Base-by-base conservation (phyloP, 2,797 vertebrate species). In the Tinamus major region DNA sequence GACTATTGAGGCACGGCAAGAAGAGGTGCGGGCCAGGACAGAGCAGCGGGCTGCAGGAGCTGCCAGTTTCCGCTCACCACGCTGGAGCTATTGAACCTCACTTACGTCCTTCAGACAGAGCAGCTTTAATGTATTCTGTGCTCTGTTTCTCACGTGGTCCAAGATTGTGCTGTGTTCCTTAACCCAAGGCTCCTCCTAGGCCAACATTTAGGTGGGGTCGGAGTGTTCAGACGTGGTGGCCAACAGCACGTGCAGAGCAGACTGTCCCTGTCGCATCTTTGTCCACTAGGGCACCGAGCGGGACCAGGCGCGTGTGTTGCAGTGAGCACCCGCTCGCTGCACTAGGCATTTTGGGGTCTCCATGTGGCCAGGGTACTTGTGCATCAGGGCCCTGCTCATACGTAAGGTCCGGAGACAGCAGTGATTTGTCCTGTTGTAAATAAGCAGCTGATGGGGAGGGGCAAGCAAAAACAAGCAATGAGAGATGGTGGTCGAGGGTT, bases 191-290 rank as follows among this genome's bases (percentile, higher is more conserved):
- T 39, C 56, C 61, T 46, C 33, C 11, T 10, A 53, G 68, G 26
- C 27, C 49, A 39, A 21, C 3, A 0, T 44, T 37, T 29, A 0
- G 0, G 37, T 55, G 17, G 53, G 31, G 16, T 8, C 7, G 59
- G 56, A 59, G 69, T 51, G 19, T 14, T 39, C 46, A 39, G 71
- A 37, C 1, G 0, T 35, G 23, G 9, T 33, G 67, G 26, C 17
- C 24, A 41, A 14, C 7, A 7, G 19, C 39, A 4, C 0, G 0
- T 12, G 4, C 0, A 6, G 64, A 70, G 48, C 44, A 4, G 9
- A 20, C 1, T 23, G 29, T 5, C 7, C 42, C 29, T n/a, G 12
- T 63, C 31, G 31, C 13, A 13, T 20, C 39, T 8, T 0, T 31
- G 27, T 10, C 35, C 3, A 13, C 15, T 15, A 1, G 0, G 6